phyloP scores from a whole-genome alignment of 2,888 invertebrate species.

The Eupithecia dodoneata region DNA sequence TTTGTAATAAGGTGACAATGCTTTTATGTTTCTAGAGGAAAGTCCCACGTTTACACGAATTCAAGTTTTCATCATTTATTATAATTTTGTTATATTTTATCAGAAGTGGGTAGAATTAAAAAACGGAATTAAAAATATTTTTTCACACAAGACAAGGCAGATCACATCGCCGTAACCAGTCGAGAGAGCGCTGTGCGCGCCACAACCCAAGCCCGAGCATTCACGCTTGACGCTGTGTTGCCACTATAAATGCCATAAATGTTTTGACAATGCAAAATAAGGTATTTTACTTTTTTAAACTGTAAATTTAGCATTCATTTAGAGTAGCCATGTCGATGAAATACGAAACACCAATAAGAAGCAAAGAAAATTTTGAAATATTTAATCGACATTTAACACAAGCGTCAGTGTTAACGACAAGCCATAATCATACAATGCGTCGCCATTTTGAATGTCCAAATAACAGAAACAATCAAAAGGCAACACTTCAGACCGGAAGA shows the following conservation, averaged over 20 bases:
- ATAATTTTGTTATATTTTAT: background rate
- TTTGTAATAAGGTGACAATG: background rate
- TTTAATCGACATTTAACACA: constrained; percentile 50
- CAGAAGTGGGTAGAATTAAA: background rate
- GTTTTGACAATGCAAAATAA: constrained; percentile 35
- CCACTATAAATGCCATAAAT: constrained; percentile 48
- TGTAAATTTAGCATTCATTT: constrained; percentile 27
- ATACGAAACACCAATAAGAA: constrained; percentile 34
- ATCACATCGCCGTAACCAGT: constrained; percentile 30
- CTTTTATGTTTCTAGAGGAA: background rate
- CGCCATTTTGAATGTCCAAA: constrained; percentile 52
- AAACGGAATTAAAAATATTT: background rate
- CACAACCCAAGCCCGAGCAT: constrained; percentile 83
- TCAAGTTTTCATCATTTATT: background rate
- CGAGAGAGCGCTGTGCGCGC: constrained; percentile 53
- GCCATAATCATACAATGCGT: constrained; percentile 82
- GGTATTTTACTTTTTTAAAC: background rate
- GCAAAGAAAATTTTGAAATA: constrained; percentile 31
- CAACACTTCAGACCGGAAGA: constrained; percentile 50
- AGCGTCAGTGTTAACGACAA: constrained; percentile 81
- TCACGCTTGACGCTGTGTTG: constrained; percentile 79
- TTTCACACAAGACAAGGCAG: constrained; percentile 13
- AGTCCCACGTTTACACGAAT: background rate
- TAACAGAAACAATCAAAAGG: constrained; percentile 57
- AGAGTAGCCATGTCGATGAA: constrained; percentile 34